phyloP scores from a whole-genome alignment of 1,140 invertebrate genomes.

The Procambarus clarkii region DNA sequence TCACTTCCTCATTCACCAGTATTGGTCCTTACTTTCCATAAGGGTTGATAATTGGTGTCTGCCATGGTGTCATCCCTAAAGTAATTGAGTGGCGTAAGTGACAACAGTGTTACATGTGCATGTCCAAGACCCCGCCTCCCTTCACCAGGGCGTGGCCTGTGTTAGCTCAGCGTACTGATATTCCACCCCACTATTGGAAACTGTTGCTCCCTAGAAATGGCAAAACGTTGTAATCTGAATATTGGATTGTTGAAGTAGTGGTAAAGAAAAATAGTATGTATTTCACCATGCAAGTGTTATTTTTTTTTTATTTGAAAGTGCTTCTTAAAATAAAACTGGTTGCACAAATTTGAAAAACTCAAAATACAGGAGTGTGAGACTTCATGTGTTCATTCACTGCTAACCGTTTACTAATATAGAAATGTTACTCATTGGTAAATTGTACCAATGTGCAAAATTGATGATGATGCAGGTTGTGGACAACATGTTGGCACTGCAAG shows the following conservation, averaged over 20 bases:
- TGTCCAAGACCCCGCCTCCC: slow-evolving; percentile 9
- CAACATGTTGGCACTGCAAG: background rate
- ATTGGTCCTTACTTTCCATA: slow-evolving; percentile 2
- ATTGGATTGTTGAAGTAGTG: slow-evolving; percentile 5
- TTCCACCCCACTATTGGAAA: background rate
- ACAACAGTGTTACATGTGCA: slow-evolving; percentile 64
- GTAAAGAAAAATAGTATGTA: background rate
- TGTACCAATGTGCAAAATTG: background rate
- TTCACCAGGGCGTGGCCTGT: background rate
- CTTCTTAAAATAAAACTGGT: background rate
- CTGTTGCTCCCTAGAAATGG: background rate
- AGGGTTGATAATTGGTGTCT: slow-evolving; percentile 3
- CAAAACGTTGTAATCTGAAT: slow-evolving; percentile 31
- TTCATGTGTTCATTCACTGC: background rate
- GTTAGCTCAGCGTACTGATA: slow-evolving; percentile 6
- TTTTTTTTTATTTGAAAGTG: background rate
- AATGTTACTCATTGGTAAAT: background rate
- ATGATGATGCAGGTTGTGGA: background rate
- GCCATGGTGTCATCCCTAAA: slow-evolving; percentile 12
- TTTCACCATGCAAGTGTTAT: slow-evolving; percentile 12
- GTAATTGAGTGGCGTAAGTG: slow-evolving; percentile 2
- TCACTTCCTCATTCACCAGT: slow-evolving; percentile 36
- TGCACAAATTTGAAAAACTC: background rate
- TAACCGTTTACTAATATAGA: background rate
- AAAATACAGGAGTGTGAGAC: background rate